Evolutionary conservation across 2,888 invertebrate species (phyloP).

Genomic region (Hesperia comma): DNA sequence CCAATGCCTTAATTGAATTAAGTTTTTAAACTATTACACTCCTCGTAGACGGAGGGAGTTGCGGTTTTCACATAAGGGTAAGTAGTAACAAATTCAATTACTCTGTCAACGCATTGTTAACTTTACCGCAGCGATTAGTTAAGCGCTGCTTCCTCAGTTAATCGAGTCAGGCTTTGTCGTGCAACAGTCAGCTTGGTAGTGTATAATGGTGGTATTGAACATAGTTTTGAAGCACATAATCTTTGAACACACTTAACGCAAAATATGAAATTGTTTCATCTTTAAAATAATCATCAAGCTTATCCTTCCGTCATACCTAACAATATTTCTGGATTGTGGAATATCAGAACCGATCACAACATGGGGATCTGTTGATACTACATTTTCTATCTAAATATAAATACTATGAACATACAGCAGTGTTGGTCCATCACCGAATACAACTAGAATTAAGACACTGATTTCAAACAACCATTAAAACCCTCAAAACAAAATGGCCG

Average conservation of each 20-base stretch:
- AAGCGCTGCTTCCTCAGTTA: neutral
- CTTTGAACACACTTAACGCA: no score
- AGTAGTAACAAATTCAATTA: constrained; percentile 7
- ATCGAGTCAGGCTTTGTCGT: neutral
- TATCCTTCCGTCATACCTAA: no score
- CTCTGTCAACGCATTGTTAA: constrained; percentile 3
- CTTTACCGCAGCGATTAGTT: constrained; percentile 5
- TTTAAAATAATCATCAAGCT: no score
- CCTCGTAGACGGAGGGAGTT: neutral
- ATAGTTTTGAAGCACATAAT: neutral
- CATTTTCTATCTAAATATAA: no score
- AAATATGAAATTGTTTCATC: no score
- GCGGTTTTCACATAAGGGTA: neutral
- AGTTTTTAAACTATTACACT: neutral
- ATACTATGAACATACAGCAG: no score
- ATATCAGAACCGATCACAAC: no score
- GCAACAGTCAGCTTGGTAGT: neutral
- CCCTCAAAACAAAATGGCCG: neutral
- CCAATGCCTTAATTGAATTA: no score
- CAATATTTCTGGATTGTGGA: no score
- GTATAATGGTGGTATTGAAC: neutral
- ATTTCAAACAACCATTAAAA: neutral
- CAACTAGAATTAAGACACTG: no score
- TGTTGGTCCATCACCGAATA: no score
- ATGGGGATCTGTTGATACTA: no score